These are phyloP conservation scores for Todiramphus saurophagus DNA, from an alignment of 2,113 vertebrate species.

Conservation along the genomic window DNA sequence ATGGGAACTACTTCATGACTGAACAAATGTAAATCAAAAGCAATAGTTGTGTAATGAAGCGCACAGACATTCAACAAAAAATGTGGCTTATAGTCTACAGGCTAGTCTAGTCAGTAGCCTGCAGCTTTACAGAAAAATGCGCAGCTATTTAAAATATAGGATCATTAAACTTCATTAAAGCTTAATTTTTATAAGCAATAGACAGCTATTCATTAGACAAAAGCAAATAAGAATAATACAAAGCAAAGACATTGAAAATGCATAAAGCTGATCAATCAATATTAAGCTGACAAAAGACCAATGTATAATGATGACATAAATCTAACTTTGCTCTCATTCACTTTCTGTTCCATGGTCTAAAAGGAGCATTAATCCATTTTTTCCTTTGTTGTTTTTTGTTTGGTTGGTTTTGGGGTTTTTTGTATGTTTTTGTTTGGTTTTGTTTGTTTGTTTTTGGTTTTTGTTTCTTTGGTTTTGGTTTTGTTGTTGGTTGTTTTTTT, in stretches of 20 bases:
- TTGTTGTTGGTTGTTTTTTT: not conserved
- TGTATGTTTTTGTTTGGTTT: too few species aligned
- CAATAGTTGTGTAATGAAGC: conserved; percentile 7
- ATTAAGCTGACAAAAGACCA: not conserved
- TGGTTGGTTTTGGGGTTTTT: not conserved
- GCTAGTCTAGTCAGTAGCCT: not conserved
- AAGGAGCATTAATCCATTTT: not conserved
- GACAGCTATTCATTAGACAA: not conserved
- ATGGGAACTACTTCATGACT: not conserved
- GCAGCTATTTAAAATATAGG: not conserved
- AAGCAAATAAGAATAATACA: not conserved
- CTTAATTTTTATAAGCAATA: not conserved
- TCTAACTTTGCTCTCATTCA: not conserved
- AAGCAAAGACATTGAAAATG: not conserved
- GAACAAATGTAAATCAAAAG: conserved; percentile 9
- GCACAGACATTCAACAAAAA: not conserved
- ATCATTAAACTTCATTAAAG: not conserved
- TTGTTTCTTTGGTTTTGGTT: too few species aligned
- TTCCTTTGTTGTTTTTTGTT: accelerated
- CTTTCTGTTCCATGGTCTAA: not conserved
- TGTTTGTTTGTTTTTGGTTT: not conserved
- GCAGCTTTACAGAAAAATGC: not conserved
- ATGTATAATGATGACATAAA: not conserved
- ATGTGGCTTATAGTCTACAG: not conserved
- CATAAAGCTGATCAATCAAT: not conserved